Conservation (phyloP, 2,888 invertebrate species). For the Drosophila ezoana region DNA sequence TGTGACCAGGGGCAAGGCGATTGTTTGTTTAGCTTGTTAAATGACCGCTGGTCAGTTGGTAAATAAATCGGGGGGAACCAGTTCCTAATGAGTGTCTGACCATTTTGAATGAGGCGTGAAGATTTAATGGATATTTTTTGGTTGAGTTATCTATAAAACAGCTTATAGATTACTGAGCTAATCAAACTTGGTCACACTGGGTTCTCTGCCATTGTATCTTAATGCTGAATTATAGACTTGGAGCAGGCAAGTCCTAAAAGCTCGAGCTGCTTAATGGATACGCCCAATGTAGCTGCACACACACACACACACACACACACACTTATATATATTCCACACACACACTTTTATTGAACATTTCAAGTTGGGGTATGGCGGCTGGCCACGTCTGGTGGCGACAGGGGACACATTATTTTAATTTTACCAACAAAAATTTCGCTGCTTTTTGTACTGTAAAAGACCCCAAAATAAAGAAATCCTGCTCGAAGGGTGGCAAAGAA, state of each 20-base stretch:
- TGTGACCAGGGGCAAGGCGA: conserved; percentile 18
- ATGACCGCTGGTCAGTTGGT: conserved; percentile 53
- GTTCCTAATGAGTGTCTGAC: conserved; percentile 23
- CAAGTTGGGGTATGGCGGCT: neutral
- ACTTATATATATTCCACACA: neutral
- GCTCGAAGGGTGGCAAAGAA: conserved; percentile 66
- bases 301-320: conserved; percentile 2
- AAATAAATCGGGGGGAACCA: conserved; percentile 19
- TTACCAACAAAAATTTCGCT: conserved; percentile 60
- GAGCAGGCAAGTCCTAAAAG: conserved; percentile 26
- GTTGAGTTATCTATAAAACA: neutral
- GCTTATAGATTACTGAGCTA: neutral
- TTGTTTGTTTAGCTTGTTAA: conserved; percentile 42
- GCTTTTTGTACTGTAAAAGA: conserved; percentile 60
- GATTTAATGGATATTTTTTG: conserved; percentile 6
- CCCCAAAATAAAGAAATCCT: conserved; percentile 50
- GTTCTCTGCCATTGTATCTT: neutral
- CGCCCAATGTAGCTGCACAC: conserved; percentile 18
- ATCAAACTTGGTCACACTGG: conserved; percentile 24
- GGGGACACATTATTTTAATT: conserved; percentile 84
- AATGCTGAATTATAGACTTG: conserved; percentile 48
- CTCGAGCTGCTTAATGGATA: conserved; percentile 24
- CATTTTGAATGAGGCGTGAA: conserved; percentile 23
- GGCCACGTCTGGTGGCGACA: conserved; percentile 80
- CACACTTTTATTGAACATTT: conserved; percentile 4